Percentiles rank a stretch among this genome's conserved stretches.
phyloP scores from a whole-genome alignment of 2,888 invertebrate species.

The Tenthredo notha region DNA sequence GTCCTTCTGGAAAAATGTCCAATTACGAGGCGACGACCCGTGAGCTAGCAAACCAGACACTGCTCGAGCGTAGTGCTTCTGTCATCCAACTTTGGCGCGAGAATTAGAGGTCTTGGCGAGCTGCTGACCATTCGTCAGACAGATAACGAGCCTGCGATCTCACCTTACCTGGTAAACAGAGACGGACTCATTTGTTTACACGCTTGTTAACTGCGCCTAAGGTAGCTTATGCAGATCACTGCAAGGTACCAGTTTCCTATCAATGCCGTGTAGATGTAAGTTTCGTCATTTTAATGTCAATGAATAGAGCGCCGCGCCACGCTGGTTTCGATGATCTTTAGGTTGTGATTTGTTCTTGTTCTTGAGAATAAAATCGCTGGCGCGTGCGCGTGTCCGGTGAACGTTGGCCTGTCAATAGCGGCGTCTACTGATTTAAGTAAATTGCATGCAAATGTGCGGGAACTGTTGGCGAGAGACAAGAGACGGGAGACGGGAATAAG shows the following conservation, averaged over 20 bases:
- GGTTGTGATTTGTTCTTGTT: neutral
- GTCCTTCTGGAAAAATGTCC: constrained; percentile 48
- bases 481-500: constrained; percentile 57
- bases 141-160: constrained; percentile 37
- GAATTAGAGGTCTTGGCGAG: constrained; percentile 38
- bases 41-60: constrained; percentile 28
- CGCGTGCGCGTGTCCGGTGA: constrained; percentile 43
- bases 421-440: constrained; percentile 65
- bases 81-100: constrained; percentile 46
- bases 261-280: constrained; percentile 1
- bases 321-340: neutral
- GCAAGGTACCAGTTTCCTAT: constrained; percentile 29
- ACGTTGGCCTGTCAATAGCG: constrained; percentile 60
- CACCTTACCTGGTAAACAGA: constrained; percentile 30
- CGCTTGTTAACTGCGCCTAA: constrained; percentile 36
- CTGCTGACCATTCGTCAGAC: constrained; percentile 34
- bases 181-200: constrained; percentile 46
- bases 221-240: constrained; percentile 39
- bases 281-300: neutral
- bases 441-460: constrained; percentile 67
- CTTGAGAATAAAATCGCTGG: neutral
- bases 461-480: constrained; percentile 31
- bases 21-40: constrained; percentile 48
- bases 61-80: constrained; percentile 4
- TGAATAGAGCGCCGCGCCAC: neutral